A percentile compares a stretch with the other conserved stretches of the same genome.
phyloP scores from a whole-genome alignment of 2,113 vertebrate species.

The Fukomys damarensis region DNA sequence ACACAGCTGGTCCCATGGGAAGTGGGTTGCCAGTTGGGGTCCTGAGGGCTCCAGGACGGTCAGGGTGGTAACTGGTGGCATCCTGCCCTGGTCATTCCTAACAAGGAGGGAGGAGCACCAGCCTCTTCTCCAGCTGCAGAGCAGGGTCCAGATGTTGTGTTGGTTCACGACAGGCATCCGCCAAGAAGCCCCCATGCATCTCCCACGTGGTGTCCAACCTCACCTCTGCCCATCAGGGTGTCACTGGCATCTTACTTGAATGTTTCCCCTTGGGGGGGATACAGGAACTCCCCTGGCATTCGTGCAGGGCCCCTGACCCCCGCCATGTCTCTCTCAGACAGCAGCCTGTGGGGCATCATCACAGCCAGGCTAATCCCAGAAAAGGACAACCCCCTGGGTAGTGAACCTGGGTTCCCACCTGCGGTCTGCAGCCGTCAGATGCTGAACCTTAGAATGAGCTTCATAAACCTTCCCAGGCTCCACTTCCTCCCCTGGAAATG shows the following conservation, averaged over 20 bases:
- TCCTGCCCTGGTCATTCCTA: not conserved
- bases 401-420: accelerated
- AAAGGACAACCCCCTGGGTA: not conserved
- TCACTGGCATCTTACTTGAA: not conserved
- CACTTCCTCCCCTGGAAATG: not conserved
- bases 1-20: not conserved
- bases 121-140: not conserved
- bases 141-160: not conserved
- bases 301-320: no score
- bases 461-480: not conserved
- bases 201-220: not conserved
- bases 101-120: not conserved
- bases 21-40: not conserved
- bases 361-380: not conserved
- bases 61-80: not conserved
- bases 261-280: not conserved
- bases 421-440: not conserved
- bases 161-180: not conserved
- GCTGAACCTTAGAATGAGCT: no score
- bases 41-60: not conserved
- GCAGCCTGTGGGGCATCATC: not conserved
- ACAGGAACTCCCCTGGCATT: not conserved
- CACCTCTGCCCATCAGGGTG: no score
- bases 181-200: not conserved
- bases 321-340: not conserved